Percentiles rank a stretch among this genome's conserved stretches.
Evolutionary conservation across 1,140 invertebrate genomes (phyloP).

Genomic region (Thaumetopoea pityocampa): DNA sequence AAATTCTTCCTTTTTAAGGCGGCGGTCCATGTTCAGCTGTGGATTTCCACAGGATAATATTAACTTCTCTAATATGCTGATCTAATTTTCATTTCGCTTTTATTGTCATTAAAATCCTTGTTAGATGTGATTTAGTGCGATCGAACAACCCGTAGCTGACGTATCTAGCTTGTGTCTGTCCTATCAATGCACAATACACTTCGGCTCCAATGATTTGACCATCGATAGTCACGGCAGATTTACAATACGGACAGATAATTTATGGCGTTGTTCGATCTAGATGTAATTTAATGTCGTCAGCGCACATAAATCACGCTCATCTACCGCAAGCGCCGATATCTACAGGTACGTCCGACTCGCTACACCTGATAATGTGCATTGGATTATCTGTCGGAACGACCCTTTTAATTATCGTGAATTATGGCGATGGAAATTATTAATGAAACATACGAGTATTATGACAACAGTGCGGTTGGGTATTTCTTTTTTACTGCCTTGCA

Average conservation of each 20-base stretch:
- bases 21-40: too few species aligned
- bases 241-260: slow-evolving; percentile 66
- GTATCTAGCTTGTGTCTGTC: slow-evolving; percentile 6
- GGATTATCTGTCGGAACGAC: slow-evolving; percentile 6
- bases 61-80: too few species aligned
- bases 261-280: slow-evolving; percentile 71
- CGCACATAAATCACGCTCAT: slow-evolving; percentile 66
- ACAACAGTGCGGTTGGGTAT: too few species aligned
- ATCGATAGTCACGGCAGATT: slow-evolving; percentile 66
- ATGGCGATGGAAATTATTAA: too few species aligned
- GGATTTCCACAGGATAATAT: too few species aligned
- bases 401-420: slow-evolving; percentile 19
- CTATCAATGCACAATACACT: slow-evolving; percentile 27
- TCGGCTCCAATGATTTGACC: slow-evolving; percentile 64
- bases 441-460: too few species aligned
- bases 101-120: too few species aligned
- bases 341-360: slow-evolving; percentile 16
- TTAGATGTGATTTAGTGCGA: too few species aligned
- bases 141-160: slow-evolving; percentile 1
- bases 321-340: slow-evolving; percentile 54
- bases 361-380: slow-evolving; percentile 5
- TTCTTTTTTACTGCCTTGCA: too few species aligned
- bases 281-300: slow-evolving; percentile 73
- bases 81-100: too few species aligned
- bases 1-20: too few species aligned